phyloP scores from a whole-genome alignment of 2,888 invertebrate genomes.

The Ectemnius lituratus region DNA sequence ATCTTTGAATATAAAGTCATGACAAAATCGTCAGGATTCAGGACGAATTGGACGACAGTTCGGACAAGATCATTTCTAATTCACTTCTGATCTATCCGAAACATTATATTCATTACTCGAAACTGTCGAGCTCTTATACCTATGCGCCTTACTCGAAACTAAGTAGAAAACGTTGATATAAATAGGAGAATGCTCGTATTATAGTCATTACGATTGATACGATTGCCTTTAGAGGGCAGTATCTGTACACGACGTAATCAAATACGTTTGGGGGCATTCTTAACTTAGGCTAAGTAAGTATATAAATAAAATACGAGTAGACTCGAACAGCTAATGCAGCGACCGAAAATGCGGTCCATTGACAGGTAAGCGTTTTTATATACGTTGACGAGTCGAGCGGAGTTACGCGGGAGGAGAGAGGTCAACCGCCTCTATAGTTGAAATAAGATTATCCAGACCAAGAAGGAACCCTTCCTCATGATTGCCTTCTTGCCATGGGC shows the following conservation, averaged over 20 bases:
- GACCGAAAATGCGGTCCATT: conserved; percentile 8
- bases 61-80: too few relatives aligned
- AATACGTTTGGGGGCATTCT: neutral
- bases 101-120: too few relatives aligned
- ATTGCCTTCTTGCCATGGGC: conserved; percentile 94
- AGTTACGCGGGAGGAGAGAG: conserved; percentile 23
- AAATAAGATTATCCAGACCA: conserved; percentile 95
- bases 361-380: conserved; percentile 2
- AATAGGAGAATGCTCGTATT: conserved; percentile 20
- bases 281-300: conserved; percentile 5
- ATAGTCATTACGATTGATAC: neutral
- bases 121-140: too few relatives aligned
- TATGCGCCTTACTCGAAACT: too few relatives aligned
- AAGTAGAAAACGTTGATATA: conserved; percentile 19
- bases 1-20: too few relatives aligned
- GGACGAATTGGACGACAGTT: too few relatives aligned
- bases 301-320: conserved; percentile 20
- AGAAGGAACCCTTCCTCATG: conserved; percentile 96
- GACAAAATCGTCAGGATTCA: too few relatives aligned
- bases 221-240: too few relatives aligned
- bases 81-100: too few relatives aligned
- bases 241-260: neutral
- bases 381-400: neutral
- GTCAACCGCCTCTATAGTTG: conserved; percentile 80
- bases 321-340: neutral